Evolutionary conservation across 2,888 invertebrate species (phyloP).

Genomic region (Mycogona germanica): DNA sequence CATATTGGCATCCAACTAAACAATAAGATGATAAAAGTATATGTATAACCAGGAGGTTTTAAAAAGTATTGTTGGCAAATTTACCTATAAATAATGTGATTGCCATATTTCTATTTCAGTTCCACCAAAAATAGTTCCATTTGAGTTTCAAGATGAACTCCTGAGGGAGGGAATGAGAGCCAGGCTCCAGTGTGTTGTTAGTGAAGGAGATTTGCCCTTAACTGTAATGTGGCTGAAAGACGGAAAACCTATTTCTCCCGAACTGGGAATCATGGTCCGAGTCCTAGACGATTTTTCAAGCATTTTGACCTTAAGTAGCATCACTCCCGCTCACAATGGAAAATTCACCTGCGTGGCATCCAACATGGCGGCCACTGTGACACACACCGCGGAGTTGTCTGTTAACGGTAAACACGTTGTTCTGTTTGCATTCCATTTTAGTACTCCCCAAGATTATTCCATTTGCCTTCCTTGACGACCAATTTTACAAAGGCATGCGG

Average conservation of each 20-base stretch:
- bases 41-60: neutral
- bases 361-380: conserved; percentile 10
- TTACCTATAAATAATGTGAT: too few relatives aligned
- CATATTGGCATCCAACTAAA: too few relatives aligned
- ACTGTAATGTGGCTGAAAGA: conserved; percentile 57
- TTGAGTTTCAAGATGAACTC: conserved; percentile 10
- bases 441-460: conserved; percentile 58
- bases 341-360: conserved; percentile 16
- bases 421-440: conserved; percentile 30
- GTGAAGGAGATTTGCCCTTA: conserved; percentile 33
- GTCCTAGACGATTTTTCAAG: conserved; percentile 15
- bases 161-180: conserved; percentile 17
- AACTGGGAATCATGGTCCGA: conserved; percentile 9
- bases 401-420: conserved; percentile 15
- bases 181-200: conserved; percentile 20
- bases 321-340: conserved; percentile 13
- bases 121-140: conserved; percentile 2
- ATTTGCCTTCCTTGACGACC: conserved; percentile 58
- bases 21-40: too few relatives aligned
- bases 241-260: conserved; percentile 25
- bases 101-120: too few relatives aligned
- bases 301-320: conserved; percentile 16
- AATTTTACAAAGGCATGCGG: conserved; percentile 26
- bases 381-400: conserved; percentile 14
- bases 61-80: neutral